A percentile compares a stretch with the other conserved stretches of the same genome.
Evolutionary conservation across 2,888 invertebrate genomes (phyloP).

Genomic region (Caenorhabditis uteleia): DNA sequence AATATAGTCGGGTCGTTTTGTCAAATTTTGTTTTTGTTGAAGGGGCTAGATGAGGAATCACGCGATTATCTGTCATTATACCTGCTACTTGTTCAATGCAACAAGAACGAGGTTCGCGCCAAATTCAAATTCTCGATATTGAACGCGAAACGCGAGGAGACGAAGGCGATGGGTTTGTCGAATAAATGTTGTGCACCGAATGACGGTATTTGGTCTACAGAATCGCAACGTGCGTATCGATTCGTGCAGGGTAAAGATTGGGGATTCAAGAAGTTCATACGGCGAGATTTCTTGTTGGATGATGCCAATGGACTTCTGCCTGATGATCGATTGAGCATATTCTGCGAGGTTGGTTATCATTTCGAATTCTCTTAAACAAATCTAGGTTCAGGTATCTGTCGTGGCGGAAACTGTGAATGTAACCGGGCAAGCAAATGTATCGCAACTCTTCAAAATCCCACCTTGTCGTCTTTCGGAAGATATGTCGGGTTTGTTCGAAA

Average conservation of each 20-base stretch:
- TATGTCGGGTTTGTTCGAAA: slow-evolving; percentile 91
- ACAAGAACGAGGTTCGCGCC: slow-evolving; percentile 99
- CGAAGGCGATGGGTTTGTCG: slow-evolving; percentile 92
- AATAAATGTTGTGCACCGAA: background rate
- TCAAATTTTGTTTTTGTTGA: background rate
- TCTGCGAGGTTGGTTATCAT: slow-evolving; percentile 83
- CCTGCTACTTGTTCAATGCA: slow-evolving; percentile 97
- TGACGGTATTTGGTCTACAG: slow-evolving; percentile 75
- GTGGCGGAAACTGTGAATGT: slow-evolving; percentile 99
- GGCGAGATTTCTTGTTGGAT: slow-evolving; percentile 96
- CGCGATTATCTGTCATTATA: slow-evolving; percentile 99
- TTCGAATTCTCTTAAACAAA: background rate
- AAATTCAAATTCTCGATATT: slow-evolving; percentile 99
- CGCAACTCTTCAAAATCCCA: slow-evolving; percentile 73
- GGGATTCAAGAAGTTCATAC: slow-evolving; percentile 99
- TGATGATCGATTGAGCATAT: slow-evolving; percentile 95
- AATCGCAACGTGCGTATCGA: slow-evolving; percentile 90
- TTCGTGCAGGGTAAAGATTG: slow-evolving; percentile 99
- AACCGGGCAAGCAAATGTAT: slow-evolving; percentile 82
- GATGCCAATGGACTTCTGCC: slow-evolving; percentile 97
- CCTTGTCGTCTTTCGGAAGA: slow-evolving; percentile 83
- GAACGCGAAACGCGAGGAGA: slow-evolving; percentile 99
- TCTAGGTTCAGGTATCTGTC: slow-evolving; percentile 77
- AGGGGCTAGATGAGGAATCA: slow-evolving; percentile 93
- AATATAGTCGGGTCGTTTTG: no score